These are phyloP conservation scores for Dendrolimus punctatus DNA, from an alignment of 1,140 invertebrate species.

Conservation along the genomic window DNA sequence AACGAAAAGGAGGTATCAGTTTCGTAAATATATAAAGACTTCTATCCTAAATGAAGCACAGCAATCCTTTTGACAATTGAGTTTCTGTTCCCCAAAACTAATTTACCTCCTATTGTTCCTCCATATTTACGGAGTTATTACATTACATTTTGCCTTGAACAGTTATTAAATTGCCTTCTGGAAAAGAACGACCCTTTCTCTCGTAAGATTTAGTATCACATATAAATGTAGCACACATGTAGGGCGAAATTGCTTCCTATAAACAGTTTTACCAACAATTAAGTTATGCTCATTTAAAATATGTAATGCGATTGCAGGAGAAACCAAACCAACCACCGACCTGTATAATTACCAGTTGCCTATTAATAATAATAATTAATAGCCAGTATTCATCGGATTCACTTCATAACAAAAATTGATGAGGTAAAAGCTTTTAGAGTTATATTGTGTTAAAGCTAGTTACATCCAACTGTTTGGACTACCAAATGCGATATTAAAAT, in stretches of 20 bases:
- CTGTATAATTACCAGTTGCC: too few relatives aligned
- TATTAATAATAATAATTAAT: too few relatives aligned
- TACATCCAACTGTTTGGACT: too few relatives aligned
- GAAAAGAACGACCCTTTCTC: constrained; percentile 30
- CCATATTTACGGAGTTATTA: constrained; percentile 59
- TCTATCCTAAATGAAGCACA: constrained; percentile 21
- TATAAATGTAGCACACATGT: constrained; percentile 18
- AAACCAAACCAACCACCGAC: too few relatives aligned
- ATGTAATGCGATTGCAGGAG: too few relatives aligned
- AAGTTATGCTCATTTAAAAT: too few relatives aligned
- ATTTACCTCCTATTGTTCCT: constrained; percentile 59
- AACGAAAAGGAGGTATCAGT: constrained; percentile 5
- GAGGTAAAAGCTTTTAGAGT: too few relatives aligned
- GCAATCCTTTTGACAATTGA: constrained; percentile 45
- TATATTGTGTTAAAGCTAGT: too few relatives aligned
- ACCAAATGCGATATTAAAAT: too few relatives aligned
- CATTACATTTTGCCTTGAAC: constrained; percentile 48
- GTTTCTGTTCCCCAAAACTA: constrained; percentile 49
- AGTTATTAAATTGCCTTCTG: constrained; percentile 52
- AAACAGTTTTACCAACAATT: constrained; percentile 13
- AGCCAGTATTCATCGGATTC: too few relatives aligned
- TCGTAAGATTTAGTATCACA: constrained; percentile 38
- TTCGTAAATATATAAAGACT: constrained; percentile 17
- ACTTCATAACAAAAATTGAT: too few relatives aligned
- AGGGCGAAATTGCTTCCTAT: constrained; percentile 20